These are phyloP conservation scores for Ceramica pisi DNA, from an alignment of 2,888 invertebrate genomes.

Conservation along the genomic window DNA sequence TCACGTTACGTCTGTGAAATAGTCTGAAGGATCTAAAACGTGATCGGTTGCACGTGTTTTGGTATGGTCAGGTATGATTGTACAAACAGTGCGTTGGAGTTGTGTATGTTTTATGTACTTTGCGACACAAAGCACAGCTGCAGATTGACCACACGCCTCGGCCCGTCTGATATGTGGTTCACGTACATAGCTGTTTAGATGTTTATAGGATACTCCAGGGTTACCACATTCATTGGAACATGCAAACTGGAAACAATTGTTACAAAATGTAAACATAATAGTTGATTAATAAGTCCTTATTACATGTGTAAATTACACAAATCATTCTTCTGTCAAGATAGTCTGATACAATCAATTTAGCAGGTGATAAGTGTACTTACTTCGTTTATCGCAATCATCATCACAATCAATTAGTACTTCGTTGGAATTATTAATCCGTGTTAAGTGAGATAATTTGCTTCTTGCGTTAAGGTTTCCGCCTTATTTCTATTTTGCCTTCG, in stretches of 20 bases:
- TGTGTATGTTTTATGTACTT: conserved; percentile 74
- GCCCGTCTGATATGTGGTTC: conserved; percentile 73
- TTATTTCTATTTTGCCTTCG: background rate
- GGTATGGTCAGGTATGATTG: conserved; percentile 54
- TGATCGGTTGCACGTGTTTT: conserved; percentile 70
- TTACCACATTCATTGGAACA: conserved; percentile 63
- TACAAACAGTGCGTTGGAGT: conserved; percentile 61
- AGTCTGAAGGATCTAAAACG: conserved; percentile 65
- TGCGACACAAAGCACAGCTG: conserved; percentile 79
- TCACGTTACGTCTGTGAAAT: conserved; percentile 61
- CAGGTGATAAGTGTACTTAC: conserved; percentile 36
- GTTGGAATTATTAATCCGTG: conserved; percentile 42
- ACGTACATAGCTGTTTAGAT: conserved; percentile 62
- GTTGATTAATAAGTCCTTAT: conserved; percentile 60
- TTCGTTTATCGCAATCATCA: conserved; percentile 45
- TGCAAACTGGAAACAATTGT: conserved; percentile 48
- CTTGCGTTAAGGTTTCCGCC: conserved; percentile 1
- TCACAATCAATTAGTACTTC: conserved; percentile 37
- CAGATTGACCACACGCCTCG: conserved; percentile 80
- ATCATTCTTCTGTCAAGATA: conserved; percentile 56
- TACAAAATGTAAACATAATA: conserved; percentile 57
- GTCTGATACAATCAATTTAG: conserved; percentile 46
- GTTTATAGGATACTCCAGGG: conserved; percentile 57
- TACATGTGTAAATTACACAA: conserved; percentile 63
- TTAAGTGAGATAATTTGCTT: conserved; percentile 18